Evolutionary conservation across 2,113 vertebrate genomes (phyloP), one percentile per base, ranked within the genome.

Genomic region (Halichoeres trimaculatus): DNA sequence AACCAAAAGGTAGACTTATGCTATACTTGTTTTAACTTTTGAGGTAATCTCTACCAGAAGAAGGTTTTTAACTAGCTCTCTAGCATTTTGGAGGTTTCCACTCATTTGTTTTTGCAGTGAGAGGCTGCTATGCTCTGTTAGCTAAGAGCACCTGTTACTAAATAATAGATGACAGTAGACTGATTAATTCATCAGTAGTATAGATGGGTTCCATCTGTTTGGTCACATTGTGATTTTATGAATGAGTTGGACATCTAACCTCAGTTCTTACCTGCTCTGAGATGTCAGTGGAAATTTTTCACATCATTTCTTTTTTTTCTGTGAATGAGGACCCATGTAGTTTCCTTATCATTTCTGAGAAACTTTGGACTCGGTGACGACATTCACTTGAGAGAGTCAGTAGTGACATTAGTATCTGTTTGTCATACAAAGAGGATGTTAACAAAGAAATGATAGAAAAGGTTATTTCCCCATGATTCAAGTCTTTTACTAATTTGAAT

Each of bases 101-200:
- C 1, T 74, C 48, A 20, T 73, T 76, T 83, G 45, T 70, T 55
- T 72, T 58, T 72, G 20, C 53, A 81, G 47, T 65, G 60, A 70
- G 45, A 80, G 55, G 76, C 64, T 71, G 34, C 50, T 17, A 10
- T 84, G 52, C 77, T 77, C 70, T 85, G 70, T 80, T 75, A 72
- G 78, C 69, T 36, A 69, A 85, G 78, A 83, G 66, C 26, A 41
- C 55, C 54, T 62, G 48, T 61, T 71, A 70, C 80, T 94, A 78
- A 94, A 95, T 93, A 94, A 95, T 94, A 72, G 41, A 94, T 93
- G 86, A 54, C 76, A 84, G 65, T 53, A 76, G 70, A 41, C 85
- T 94, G 86, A 93, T 90, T 94, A 89, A 94, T 94, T 95, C 73
- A 93, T 91, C 72, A 90, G 80, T 71, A 38, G 64, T 79, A 76